Base-by-base conservation (phyloP, 2,797 vertebrate species). In the Caiman crocodilus region DNA sequence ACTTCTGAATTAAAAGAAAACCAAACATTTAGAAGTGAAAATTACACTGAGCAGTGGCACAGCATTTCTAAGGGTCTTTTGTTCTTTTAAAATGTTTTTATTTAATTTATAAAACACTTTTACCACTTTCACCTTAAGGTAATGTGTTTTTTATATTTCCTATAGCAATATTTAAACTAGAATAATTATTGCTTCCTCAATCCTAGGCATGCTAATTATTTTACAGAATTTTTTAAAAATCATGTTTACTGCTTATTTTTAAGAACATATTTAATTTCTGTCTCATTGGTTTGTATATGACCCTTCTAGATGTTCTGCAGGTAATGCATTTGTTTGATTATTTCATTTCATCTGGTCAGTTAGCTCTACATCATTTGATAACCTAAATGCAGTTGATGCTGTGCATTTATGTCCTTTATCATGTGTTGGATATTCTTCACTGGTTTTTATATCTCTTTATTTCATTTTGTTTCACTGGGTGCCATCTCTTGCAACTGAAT, bases 401-500 rank as follows among this genome's bases (percentile, higher is more conserved):
- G 25, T 79, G 23, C 50, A 82, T 1, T 58, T 2, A 67, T 76
- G 71, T 83, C 60, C 55, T 85, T 92, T 79, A 82, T 82, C 55
- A 78, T 3, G 8, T 26, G 58, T 7, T 65, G 21, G 18, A 32
- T 88, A 88, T 64, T 90, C 75, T 88, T 78, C 7, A 1, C n/a
- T 25, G 21, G 50, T 76, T 78, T 88, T 76, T 35, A 35, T 35
- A 65, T 0, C 3, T 61, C 55, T 88, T 58, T 78, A 83, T 91
- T 91, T 79, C 82, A 88, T 69, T 84, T 94, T 42, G 25, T 88
- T 93, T 94, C 90, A 91, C 94, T 90, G 95, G 89, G 67, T 42
- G 1, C 80, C 35, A 82, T 82, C 92, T 96, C 64, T 32, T 79
- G 84, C 84, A 90, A 85, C 50, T 18, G 56, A 90, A 20, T 92